Conservation (phyloP, 2,888 invertebrate species). For the Melanotus villosus region DNA sequence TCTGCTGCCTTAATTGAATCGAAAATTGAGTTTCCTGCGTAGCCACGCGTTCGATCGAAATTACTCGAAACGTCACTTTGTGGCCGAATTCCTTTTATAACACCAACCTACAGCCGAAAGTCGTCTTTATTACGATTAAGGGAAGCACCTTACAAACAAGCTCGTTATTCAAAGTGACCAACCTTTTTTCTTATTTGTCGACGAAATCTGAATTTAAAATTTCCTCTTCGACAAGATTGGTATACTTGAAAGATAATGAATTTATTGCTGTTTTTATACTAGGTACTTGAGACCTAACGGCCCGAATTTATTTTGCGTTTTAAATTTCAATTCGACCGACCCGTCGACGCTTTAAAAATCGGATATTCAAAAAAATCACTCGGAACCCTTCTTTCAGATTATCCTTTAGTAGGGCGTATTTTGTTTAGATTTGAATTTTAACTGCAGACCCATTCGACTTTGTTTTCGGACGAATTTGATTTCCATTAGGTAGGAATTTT, state of each 20-base stretch:
- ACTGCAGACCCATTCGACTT: neutral
- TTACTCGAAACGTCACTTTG: slow-evolving; percentile 31
- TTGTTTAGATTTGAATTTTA: slow-evolving; percentile 23
- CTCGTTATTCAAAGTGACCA: slow-evolving; percentile 36
- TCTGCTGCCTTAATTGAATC: slow-evolving; percentile 33
- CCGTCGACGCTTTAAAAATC: slow-evolving; percentile 5
- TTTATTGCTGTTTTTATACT: slow-evolving; percentile 40
- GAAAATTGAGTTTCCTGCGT: slow-evolving; percentile 37
- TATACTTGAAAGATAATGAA: slow-evolving; percentile 35
- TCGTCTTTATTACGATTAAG: slow-evolving; percentile 11
- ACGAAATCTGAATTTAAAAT: slow-evolving; percentile 39
- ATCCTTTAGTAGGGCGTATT: slow-evolving; percentile 7
- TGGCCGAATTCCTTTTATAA: slow-evolving; percentile 9
- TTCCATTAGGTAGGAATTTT: neutral
- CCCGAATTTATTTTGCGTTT: slow-evolving; percentile 34
- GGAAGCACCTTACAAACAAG: slow-evolving; percentile 6
- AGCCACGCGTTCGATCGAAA: slow-evolving; percentile 20
- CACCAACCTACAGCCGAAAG: slow-evolving; percentile 9
- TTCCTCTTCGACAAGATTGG: slow-evolving; percentile 30
- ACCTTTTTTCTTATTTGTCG: slow-evolving; percentile 21
- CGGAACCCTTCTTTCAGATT: slow-evolving; percentile 11
- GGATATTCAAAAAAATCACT: too few species aligned
- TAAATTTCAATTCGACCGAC: slow-evolving; percentile 18
- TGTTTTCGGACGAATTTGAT: neutral
- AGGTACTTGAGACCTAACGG: slow-evolving; percentile 36